phyloP scores from a whole-genome alignment of 2,797 vertebrate genomes.

The Argya squamiceps region DNA sequence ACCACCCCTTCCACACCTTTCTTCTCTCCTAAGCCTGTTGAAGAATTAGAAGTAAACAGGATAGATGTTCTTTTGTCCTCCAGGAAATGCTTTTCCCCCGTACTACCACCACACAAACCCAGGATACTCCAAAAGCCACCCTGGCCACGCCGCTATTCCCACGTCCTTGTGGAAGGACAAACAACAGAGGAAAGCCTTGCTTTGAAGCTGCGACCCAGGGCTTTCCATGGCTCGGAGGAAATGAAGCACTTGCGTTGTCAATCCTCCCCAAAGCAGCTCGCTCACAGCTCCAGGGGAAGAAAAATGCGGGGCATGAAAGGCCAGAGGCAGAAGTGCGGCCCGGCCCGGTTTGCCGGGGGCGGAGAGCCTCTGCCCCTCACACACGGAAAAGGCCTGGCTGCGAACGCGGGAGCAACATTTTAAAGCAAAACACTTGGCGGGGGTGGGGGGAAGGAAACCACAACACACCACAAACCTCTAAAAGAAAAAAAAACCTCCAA shows the following conservation, averaged over 20 bases:
- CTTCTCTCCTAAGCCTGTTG: not conserved
- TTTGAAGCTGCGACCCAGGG: not conserved
- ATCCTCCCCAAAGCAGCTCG: not conserved
- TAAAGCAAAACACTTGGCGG: not conserved
- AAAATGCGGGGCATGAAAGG: rapidly evolving
- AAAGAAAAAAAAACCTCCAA: too few species aligned
- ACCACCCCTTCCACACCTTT: not conserved
- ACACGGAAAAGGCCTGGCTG: rapidly evolving
- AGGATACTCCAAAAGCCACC: not conserved
- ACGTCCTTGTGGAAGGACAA: not conserved
- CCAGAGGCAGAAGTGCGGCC: not conserved
- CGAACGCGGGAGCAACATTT: rapidly evolving
- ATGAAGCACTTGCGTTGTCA: rapidly evolving
- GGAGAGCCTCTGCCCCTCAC: rapidly evolving
- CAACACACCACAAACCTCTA: too few species aligned
- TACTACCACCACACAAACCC: not conserved
- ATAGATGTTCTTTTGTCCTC: not conserved
- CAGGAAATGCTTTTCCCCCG: not conserved
- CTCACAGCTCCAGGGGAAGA: not conserved
- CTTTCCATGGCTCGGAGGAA: not conserved
- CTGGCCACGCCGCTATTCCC: too few species aligned
- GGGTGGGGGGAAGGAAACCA: too few species aligned
- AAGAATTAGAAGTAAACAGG: not conserved
- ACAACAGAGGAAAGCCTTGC: not conserved
- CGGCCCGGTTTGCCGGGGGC: rapidly evolving